Percentiles rank a stretch among this genome's conserved stretches.
Conservation (phyloP, 2,113 vertebrate genomes). For the Ictidomys tridecemlineatus region DNA sequence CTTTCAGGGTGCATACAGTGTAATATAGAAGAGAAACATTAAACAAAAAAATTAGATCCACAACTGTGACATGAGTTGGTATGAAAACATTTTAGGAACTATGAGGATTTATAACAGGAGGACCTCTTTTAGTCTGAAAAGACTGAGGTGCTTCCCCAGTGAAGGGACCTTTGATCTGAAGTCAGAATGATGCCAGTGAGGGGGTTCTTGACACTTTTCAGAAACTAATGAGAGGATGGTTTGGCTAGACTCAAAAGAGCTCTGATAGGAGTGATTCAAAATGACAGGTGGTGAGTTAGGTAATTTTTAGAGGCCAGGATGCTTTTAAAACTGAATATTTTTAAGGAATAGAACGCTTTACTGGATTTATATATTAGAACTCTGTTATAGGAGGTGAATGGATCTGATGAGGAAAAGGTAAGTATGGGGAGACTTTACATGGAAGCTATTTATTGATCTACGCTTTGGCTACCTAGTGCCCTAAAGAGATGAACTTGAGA, state of each 20-base stretch:
- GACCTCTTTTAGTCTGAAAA: neutral
- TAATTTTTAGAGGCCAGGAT: neutral
- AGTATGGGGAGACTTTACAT: neutral
- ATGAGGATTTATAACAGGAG: neutral
- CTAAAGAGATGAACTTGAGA: neutral
- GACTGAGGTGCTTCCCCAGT: neutral
- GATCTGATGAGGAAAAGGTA: neutral
- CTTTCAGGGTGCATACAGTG: neutral
- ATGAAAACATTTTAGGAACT: neutral
- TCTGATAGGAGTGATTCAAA: neutral
- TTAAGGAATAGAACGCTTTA: neutral
- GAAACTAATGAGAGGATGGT: neutral
- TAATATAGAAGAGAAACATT: neutral
- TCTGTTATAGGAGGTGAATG: neutral
- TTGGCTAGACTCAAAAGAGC: neutral
- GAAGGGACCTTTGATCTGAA: conserved; percentile 12
- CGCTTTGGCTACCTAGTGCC: neutral
- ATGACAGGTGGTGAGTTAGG: neutral
- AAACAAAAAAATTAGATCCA: neutral
- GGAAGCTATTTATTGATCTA: conserved; percentile 12
- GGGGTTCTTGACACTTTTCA: neutral
- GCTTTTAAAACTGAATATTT: neutral
- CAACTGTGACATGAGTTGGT: neutral
- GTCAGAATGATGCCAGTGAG: neutral
- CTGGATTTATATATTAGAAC: neutral